Percentiles rank a stretch among this genome's conserved stretches.
These are phyloP conservation scores for Tenebrio molitor DNA, from an alignment of 1,140 invertebrate genomes.

Conservation along the genomic window DNA sequence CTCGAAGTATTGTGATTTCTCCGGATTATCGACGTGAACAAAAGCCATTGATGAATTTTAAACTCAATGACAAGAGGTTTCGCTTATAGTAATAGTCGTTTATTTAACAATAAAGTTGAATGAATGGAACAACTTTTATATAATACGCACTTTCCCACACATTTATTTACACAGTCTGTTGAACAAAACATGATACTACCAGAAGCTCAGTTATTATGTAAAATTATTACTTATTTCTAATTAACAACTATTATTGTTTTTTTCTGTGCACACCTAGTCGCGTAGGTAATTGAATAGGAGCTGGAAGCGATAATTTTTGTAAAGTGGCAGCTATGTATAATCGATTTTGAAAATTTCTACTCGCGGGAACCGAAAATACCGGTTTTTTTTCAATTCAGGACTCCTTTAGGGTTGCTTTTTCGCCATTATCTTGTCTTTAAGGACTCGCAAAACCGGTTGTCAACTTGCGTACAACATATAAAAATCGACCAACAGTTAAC, in stretches of 20 bases:
- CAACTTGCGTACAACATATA: background rate
- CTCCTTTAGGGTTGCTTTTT: conserved; percentile 17
- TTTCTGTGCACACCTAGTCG: background rate
- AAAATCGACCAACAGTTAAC: conserved; percentile 4
- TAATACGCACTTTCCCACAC: conserved; percentile 38
- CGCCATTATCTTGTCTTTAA: conserved; percentile 23
- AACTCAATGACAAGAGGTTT: conserved; percentile 25
- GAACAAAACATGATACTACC: conserved; percentile 27
- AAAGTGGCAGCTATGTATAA: background rate
- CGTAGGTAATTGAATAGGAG: no score
- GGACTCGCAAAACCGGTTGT: conserved; percentile 12
- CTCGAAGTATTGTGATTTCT: background rate
- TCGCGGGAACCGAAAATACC: conserved; percentile 16
- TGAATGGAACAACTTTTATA: conserved; percentile 39
- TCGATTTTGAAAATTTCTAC: conserved; percentile 21
- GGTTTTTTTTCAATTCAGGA: conserved; percentile 18
- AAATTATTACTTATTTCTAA: conserved; percentile 19
- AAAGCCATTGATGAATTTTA: conserved; percentile 32
- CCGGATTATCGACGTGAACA: background rate
- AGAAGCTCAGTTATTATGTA: conserved; percentile 11
- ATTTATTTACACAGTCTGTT: conserved; percentile 35
- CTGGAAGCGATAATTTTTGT: conserved; percentile 8
- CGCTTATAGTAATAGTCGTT: conserved; percentile 29
- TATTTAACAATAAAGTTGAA: conserved; percentile 29
- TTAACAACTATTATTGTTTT: conserved; percentile 6